A percentile compares a stretch with the other conserved stretches of the same genome.
These are phyloP conservation scores for Eilema caniola DNA, from an alignment of 2,888 invertebrate genomes.

Conservation along the genomic window DNA sequence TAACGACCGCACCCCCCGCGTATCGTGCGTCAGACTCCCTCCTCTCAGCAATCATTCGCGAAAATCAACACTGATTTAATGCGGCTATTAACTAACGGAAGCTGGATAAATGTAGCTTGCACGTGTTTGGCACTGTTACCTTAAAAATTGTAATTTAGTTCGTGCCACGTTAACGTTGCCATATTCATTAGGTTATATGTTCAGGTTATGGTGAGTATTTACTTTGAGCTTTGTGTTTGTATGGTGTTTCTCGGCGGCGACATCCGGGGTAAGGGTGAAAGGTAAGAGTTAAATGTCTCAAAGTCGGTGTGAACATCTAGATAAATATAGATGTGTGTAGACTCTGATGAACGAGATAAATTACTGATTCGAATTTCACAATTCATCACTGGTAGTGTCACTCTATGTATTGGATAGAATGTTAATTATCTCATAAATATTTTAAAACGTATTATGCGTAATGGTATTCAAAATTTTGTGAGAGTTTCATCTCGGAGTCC, in stretches of 20 bases:
- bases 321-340: not conserved
- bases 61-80: constrained; percentile 74
- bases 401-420: not conserved
- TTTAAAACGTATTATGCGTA: too few species aligned
- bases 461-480: too few species aligned
- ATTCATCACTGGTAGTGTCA: not conserved
- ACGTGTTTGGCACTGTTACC: constrained; percentile 33
- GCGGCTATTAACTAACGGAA: constrained; percentile 49
- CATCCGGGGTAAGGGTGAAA: constrained; percentile 7
- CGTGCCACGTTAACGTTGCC: constrained; percentile 22
- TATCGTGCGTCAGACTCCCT: constrained; percentile 64
- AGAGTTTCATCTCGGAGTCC: too few species aligned
- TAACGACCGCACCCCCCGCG: constrained; percentile 72
- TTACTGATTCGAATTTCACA: not conserved
- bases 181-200: constrained; percentile 35
- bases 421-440: too few species aligned
- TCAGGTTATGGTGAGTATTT: constrained; percentile 26
- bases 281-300: constrained; percentile 32
- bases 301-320: constrained; percentile 27
- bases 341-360: not conserved
- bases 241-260: constrained; percentile 17
- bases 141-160: constrained; percentile 39
- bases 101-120: constrained; percentile 52
- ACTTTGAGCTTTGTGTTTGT: constrained; percentile 33
- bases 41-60: constrained; percentile 67